Evolutionary conservation across 2,888 invertebrate genomes (phyloP), one percentile per base, ranked within the genome.

Genomic region (Priocnemis perturbator): DNA sequence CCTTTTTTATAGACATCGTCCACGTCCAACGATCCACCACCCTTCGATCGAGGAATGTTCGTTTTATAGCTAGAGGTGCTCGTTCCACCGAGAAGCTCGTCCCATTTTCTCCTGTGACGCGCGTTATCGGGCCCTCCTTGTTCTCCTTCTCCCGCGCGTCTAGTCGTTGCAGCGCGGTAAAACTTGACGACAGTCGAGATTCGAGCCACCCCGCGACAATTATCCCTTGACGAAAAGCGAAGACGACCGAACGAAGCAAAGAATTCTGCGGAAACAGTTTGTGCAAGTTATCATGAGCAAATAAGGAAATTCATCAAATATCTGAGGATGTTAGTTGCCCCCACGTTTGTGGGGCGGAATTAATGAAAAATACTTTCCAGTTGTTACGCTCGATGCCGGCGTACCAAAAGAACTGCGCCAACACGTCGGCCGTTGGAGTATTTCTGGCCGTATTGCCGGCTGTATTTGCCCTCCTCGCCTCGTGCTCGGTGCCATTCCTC

Each of bases 361-460:
- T 53, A 61, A 61, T 53, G 44, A 61, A 61, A 61, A 53, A 61
- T 61, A 52, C 53, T 37, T 53, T 30, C 15, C 48, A 9, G 17
- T 19, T 30, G 30, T 57, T 15, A 4, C 57, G 21, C n/a, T 17
- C 4, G n/a, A 50, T 50, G 21, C 17, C 5, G 5, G 23, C 23
- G 55, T 55, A 19, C n/a, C 37, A 7, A 50, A 50, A 50, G 50
- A 50, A 50, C n/a, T 17, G 50, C 19, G 50, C 14, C 19, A 11
- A 9, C 50, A 19, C 50, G 15, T 50, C 19, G 4, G 17, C 50
- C 50, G 17, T 17, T 17, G 50, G 50, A 50, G 19, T 19, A 50
- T 50, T 47, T 50, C 50, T 19, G 11, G 37, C 37, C 26, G 11
- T 37, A 11, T 37, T 37, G 4, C 50, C 50, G 50, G 50, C 17